phyloP scores from a whole-genome alignment of 2,797 vertebrate species.

The Iguana delicatissima region DNA sequence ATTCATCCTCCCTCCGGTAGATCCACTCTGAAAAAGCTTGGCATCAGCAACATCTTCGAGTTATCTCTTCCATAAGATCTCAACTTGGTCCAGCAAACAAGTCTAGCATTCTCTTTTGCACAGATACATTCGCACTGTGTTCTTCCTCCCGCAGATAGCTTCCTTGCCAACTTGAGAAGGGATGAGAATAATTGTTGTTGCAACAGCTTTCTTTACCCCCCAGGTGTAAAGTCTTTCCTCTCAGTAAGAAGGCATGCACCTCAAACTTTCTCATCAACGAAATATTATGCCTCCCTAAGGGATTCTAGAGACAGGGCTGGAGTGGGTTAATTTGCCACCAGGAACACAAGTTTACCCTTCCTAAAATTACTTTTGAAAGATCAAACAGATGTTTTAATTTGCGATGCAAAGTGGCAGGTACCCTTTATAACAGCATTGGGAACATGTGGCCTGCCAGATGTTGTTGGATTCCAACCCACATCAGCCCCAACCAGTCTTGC shows the following conservation, averaged over 20 bases:
- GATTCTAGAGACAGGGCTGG: not conserved
- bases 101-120: no score
- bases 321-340: no score
- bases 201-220: not conserved
- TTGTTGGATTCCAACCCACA: not conserved
- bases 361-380: not conserved
- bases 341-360: not conserved
- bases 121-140: not conserved
- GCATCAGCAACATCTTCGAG: not conserved
- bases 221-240: not conserved
- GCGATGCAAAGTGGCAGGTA: not conserved
- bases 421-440: not conserved
- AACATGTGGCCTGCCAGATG: not conserved
- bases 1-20: not conserved
- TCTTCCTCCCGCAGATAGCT: not conserved
- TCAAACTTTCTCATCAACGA: not conserved
- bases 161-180: not conserved
- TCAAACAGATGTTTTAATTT: not conserved
- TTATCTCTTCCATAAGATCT: not conserved
- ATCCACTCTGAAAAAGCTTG: slow-evolving; percentile 29
- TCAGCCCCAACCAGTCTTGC: not conserved
- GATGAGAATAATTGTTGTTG: not conserved
- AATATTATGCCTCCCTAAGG: not conserved
- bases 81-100: no score
- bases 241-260: not conserved